Percentiles rank a stretch among this genome's conserved stretches.
phyloP scores from a whole-genome alignment of 2,888 invertebrate species.

The Metellina segmentata region DNA sequence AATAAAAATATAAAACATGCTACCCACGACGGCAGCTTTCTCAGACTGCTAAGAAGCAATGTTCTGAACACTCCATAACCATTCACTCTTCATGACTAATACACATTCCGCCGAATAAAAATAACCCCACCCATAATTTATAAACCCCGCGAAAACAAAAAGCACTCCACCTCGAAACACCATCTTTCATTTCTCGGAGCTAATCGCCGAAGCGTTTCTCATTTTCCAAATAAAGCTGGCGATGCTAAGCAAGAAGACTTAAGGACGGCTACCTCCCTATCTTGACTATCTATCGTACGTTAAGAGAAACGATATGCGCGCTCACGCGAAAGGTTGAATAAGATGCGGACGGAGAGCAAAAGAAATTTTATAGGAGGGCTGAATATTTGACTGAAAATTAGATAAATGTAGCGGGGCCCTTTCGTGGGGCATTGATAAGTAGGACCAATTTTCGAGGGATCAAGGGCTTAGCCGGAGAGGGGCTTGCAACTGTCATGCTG shows the following conservation, averaged over 20 bases:
- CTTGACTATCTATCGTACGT: conserved; percentile 28
- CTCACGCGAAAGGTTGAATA: conserved; percentile 16
- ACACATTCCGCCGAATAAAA: not conserved
- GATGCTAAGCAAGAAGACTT: conserved; percentile 46
- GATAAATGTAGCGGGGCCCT: conserved; percentile 69
- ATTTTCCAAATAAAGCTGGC: conserved; percentile 64
- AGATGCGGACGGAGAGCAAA: conserved; percentile 41
- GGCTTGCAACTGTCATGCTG: conserved; percentile 71
- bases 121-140: conserved; percentile 15
- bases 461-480: conserved; percentile 64
- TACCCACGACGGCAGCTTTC: too few species aligned
- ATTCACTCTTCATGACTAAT: not conserved
- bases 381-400: conserved; percentile 71
- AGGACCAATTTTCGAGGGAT: conserved; percentile 73
- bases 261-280: conserved; percentile 6
- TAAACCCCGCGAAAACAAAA: not conserved
- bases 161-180: not conserved
- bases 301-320: conserved; percentile 3
- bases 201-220: conserved; percentile 58
- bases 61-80: not conserved
- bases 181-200: not conserved
- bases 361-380: conserved; percentile 38
- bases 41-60: too few species aligned
- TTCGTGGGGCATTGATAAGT: conserved; percentile 70
- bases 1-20: too few species aligned